These are phyloP conservation scores for Lordiphosa clarofinis DNA, from an alignment of 1,140 invertebrate genomes.

Conservation along the genomic window DNA sequence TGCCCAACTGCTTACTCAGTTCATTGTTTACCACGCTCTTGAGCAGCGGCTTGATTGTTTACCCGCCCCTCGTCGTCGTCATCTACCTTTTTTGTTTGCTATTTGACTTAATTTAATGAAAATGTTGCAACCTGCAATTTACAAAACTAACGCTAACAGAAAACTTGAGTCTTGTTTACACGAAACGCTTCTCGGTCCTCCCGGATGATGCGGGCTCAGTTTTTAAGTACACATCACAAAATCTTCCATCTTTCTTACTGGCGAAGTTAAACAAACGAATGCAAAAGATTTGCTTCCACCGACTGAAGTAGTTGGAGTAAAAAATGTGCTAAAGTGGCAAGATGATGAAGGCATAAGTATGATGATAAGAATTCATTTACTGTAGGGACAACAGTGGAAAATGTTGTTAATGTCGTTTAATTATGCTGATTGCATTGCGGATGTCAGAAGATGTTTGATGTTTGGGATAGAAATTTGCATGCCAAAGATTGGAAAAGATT, in stretches of 20 bases:
- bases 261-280: slow-evolving; percentile 62
- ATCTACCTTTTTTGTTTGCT: slow-evolving; percentile 53
- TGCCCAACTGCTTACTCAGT: slow-evolving; percentile 10
- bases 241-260: slow-evolving; percentile 20
- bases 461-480: no score
- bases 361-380: slow-evolving; percentile 1
- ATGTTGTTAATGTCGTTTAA: slow-evolving; percentile 6
- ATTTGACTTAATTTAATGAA: slow-evolving; percentile 76
- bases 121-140: slow-evolving; percentile 77
- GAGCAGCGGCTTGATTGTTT: slow-evolving; percentile 48
- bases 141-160: slow-evolving; percentile 59
- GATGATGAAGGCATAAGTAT: slow-evolving; percentile 27
- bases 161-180: slow-evolving; percentile 68
- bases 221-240: slow-evolving; percentile 56
- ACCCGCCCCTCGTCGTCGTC: slow-evolving; percentile 1
- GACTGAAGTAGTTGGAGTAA: slow-evolving; percentile 32
- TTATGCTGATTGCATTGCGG: slow-evolving; percentile 6
- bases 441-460: no score
- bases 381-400: slow-evolving; percentile 2
- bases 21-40: slow-evolving; percentile 26
- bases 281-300: slow-evolving; percentile 41
- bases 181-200: slow-evolving; percentile 8
- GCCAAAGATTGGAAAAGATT: not conserved
- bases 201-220: slow-evolving; percentile 58
- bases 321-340: slow-evolving; percentile 37